phyloP scores from a whole-genome alignment of 1,140 invertebrate species.

The Drosophila melanica region DNA sequence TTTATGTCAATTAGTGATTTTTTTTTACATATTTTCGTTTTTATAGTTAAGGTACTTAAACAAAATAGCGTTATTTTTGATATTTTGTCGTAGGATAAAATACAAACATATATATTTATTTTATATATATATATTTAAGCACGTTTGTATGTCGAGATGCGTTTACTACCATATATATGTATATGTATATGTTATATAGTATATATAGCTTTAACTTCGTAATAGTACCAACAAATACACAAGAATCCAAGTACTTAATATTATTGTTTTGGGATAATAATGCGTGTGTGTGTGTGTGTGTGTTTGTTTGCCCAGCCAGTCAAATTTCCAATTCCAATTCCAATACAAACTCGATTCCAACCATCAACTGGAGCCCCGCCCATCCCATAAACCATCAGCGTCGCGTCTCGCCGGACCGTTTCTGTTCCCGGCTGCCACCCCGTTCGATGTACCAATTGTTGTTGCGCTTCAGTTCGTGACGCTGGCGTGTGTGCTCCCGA shows the following conservation, averaged over 20 bases:
- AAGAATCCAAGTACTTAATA: conserved; percentile 18
- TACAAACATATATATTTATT: conserved; percentile 21
- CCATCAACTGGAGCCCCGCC: background rate
- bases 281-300: background rate
- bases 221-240: conserved; percentile 28
- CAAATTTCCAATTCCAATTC: conserved; percentile 2
- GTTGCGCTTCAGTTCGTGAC: conserved; percentile 59
- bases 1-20: background rate
- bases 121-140: conserved; percentile 12
- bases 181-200: background rate
- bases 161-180: background rate
- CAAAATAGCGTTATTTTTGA: conserved; percentile 6
- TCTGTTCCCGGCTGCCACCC: conserved; percentile 64
- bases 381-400: conserved; percentile 8
- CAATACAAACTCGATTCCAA: background rate
- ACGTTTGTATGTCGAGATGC: conserved; percentile 2
- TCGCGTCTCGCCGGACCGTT: conserved; percentile 51
- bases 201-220: background rate
- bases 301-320: background rate
- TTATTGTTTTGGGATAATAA: conserved; percentile 10
- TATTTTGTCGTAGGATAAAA: conserved; percentile 36
- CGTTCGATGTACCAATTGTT: conserved; percentile 78
- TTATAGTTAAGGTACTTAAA: conserved; percentile 32
- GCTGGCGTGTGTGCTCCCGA: conserved; percentile 58
- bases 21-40: conserved; percentile 9